Evolutionary conservation across 30 jellyfish, hydroid and myxozoan genomes (phyloP), one percentile per base, ranked within the genome.

Genomic region (Cassiopea xamachana): DNA sequence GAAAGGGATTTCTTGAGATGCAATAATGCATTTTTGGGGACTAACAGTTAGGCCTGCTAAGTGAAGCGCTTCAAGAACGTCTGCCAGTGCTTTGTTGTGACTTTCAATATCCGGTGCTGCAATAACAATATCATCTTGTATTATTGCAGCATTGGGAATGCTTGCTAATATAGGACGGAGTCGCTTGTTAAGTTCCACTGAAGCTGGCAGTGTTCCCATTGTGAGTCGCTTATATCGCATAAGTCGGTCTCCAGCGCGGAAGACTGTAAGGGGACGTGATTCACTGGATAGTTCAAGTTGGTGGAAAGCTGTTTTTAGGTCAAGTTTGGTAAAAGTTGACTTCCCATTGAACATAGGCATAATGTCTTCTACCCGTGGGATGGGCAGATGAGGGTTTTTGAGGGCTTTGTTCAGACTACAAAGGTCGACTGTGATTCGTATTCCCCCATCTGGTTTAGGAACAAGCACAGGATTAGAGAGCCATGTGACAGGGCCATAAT

Each of bases 401-500:
- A 83, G 6, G 9, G 96, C 90, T 69, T 86, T 79, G 85, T 92
- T 92, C 1, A 43, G 75, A 5, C 79, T 19, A 7, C 96, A 86
- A 55, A 78, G 44, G 60, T 81, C 98, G 2, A 92, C 87, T 3
- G 93, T 92, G 73, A 92, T 48, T 15, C 96, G 85, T 1, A 92
- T 48, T 74, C 49, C 16, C 45, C 98, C 98, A 46, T 92, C 96
- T 2, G 74, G 70, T 80, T 92, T 92, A 2, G 96, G 96, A 15
- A 60, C 96, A 0, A 92, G 80, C 18, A 79, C 98, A 1, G 77
- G 69, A 75, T 92, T 92, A 13, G 98, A 79, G 1, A 92, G 48
- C 98, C 98, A 92, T 15, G 98, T 64, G 1, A 59, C 93, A 55
- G 96, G 96, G 1, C 89, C 89, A 13, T 1, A 15, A 84, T 84